These are phyloP conservation scores for Actinopyga echinites DNA, from an alignment of 53 echinoderm and acorn worm genomes.

Conservation along the genomic window DNA sequence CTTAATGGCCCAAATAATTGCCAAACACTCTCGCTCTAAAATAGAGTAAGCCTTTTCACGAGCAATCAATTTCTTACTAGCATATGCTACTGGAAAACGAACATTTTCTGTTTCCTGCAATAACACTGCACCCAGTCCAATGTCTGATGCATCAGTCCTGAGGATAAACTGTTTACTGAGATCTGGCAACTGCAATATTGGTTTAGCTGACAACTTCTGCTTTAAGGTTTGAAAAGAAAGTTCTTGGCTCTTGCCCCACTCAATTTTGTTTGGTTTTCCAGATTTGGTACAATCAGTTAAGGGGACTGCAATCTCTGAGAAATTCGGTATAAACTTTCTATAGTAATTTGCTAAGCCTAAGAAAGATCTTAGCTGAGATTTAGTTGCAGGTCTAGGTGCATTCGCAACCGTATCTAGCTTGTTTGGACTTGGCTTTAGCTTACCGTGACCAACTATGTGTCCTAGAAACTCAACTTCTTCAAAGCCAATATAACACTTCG, in stretches of 20 bases:
- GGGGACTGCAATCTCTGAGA: slow-evolving; percentile 57
- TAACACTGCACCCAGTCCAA: background rate
- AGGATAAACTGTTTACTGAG: slow-evolving; percentile 13
- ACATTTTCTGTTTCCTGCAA: background rate
- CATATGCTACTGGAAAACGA: background rate
- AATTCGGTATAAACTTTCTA: slow-evolving; percentile 54
- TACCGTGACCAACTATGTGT: slow-evolving; percentile 46
- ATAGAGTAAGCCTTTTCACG: background rate
- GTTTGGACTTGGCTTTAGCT: slow-evolving; percentile 33
- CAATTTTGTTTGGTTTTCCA: slow-evolving; percentile 58
- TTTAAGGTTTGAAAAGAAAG: slow-evolving; percentile 53
- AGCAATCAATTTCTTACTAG: background rate
- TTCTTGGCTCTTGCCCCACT: slow-evolving; percentile 51
- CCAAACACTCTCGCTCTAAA: too few relatives aligned
- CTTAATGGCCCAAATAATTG: too few relatives aligned
- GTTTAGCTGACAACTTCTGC: slow-evolving; percentile 12
- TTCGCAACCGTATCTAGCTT: slow-evolving; percentile 39
- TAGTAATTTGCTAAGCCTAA: too few relatives aligned
- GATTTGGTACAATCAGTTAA: slow-evolving; percentile 63
- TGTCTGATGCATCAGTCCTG: slow-evolving; percentile 41
- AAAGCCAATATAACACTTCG: slow-evolving; percentile 59
- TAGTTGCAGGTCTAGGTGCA: slow-evolving; percentile 55
- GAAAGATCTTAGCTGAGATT: slow-evolving; percentile 63
- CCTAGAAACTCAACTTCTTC: slow-evolving; percentile 49
- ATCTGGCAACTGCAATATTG: slow-evolving; percentile 60